phyloP scores from a whole-genome alignment of 1,140 invertebrate genomes.

The Arion vulgaris region DNA sequence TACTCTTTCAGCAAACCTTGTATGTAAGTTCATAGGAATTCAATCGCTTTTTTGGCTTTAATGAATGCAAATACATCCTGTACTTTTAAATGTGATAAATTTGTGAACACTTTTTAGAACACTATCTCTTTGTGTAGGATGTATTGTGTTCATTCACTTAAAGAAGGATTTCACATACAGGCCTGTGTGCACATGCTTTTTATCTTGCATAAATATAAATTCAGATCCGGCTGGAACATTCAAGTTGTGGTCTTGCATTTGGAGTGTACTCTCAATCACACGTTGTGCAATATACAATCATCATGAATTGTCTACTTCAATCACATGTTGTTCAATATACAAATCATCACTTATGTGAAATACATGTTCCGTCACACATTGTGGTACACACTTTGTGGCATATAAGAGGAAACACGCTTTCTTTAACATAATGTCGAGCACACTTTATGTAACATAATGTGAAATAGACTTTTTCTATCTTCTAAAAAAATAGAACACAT shows the following conservation, averaged over 20 bases:
- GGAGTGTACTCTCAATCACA: background rate
- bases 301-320: too few species aligned
- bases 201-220: background rate
- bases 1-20: slow-evolving; percentile 12
- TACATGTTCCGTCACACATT: too few species aligned
- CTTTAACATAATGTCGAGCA: too few species aligned
- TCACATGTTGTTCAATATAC: too few species aligned
- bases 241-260: background rate
- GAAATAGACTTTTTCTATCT: too few species aligned
- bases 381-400: too few species aligned
- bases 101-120: background rate
- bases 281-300: too few species aligned
- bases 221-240: background rate
- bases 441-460: too few species aligned
- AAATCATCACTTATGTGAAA: too few species aligned
- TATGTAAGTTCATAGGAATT: slow-evolving; percentile 4
- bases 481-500: too few species aligned
- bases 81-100: background rate
- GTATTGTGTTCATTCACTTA: background rate
- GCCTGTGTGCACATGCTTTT: background rate
- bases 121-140: background rate
- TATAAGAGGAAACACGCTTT: too few species aligned
- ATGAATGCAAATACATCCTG: background rate
- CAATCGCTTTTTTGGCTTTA: background rate
- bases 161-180: background rate